These are phyloP conservation scores for Priocnemis perturbator DNA, from an alignment of 2,888 invertebrate species.

Conservation along the genomic window DNA sequence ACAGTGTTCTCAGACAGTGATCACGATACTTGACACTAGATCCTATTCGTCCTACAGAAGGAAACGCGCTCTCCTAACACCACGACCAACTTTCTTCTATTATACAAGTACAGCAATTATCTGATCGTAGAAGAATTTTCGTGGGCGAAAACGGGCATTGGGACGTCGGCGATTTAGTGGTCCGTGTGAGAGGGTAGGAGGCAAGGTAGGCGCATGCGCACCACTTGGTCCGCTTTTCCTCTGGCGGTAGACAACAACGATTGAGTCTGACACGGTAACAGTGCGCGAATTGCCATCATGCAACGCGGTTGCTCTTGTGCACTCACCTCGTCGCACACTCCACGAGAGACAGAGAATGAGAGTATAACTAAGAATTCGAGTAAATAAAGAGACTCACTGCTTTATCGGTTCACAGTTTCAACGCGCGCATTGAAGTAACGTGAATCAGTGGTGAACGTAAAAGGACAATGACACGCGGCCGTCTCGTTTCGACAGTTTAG, in stretches of 20 bases:
- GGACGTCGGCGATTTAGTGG: background rate
- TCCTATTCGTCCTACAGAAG: too few relatives aligned
- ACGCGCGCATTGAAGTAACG: too few relatives aligned
- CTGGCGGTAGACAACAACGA: constrained; percentile 52
- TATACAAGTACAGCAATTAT: too few relatives aligned
- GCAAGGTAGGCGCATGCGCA: constrained; percentile 47
- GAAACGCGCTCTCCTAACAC: too few relatives aligned
- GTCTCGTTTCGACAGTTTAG: too few relatives aligned
- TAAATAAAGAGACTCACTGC: background rate
- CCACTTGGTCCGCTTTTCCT: constrained; percentile 40
- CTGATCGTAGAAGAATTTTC: background rate
- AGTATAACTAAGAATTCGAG: background rate
- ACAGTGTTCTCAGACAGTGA: too few relatives aligned
- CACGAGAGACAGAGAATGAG: background rate
- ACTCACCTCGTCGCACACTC: background rate
- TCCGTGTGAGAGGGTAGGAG: background rate
- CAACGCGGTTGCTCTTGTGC: constrained; percentile 64
- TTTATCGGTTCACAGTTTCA: background rate
- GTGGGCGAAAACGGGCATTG: background rate
- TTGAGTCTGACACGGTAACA: constrained; percentile 56
- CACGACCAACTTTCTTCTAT: too few relatives aligned
- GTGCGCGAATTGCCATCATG: constrained; percentile 70
- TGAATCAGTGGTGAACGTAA: too few relatives aligned
- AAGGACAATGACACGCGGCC: too few relatives aligned
- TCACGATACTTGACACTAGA: too few relatives aligned